Evolutionary conservation across 1,140 invertebrate species (phyloP), one percentile per base, ranked within the genome.

Genomic region (fruit fly (Drosophila melanogaster)): DNA sequence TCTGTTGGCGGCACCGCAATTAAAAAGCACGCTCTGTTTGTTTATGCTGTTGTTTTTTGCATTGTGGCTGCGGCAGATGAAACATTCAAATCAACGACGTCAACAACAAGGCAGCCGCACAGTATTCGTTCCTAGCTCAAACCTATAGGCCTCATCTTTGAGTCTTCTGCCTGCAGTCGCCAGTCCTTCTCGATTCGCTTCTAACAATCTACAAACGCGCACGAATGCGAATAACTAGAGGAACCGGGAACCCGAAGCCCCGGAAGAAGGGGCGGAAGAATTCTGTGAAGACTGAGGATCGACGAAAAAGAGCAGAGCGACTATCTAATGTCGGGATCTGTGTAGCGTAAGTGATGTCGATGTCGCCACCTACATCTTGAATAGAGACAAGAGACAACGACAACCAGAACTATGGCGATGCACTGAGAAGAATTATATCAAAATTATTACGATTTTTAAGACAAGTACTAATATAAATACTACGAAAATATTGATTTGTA

Each of bases 21-120:
- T 87, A 87, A 87, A 87, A 87, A 79, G 76, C 84, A 81, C 83
- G 84, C 75, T 87, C 75, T 77, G 60, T 55, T 80, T 74, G 72
- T 64, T 80, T 56, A 51, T 61, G 61, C 55, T 44, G 53, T 35
- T 72, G 51, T 38, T 14, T 30, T 17, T 26, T 46, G 67, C 61
- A 76, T 79, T 77, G 77, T 80, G 74, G 49, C 71, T 71, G 81
- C 81, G 77, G 83, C 79, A 87, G 78, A 87, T 87, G 79, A 87
- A 81, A 87, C 83, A 86, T 87, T 87, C 79, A 76, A 81, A 79
- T 87, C 83, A 79, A 81, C 79, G 71, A 77, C 85, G 81, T 81
- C 73, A 57, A 50, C 78, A 78, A 81, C 72, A 67, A 65, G 77
- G 73, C 70, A 57, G 79, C 75, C 66, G n/a, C n/a, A 38, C 41